Base-by-base conservation (phyloP, 2,797 vertebrate species). In the Pelodytes ibericus region DNA sequence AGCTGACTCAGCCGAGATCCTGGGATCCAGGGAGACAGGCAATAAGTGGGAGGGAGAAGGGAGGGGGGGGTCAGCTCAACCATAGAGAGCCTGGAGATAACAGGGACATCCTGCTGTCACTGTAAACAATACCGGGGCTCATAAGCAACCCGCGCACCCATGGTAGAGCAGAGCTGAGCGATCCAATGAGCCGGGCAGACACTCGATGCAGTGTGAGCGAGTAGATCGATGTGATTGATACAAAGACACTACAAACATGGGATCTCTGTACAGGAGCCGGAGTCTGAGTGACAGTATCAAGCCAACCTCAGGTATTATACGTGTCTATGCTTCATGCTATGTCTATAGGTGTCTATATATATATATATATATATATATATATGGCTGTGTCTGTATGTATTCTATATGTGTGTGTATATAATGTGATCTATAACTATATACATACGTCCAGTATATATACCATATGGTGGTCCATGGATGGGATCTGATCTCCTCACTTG, bases 211-310 rank as follows among this genome's bases (percentile, higher is more conserved):
- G 36, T 9, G 24, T 15, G 8, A 65, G 15, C 26, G 8, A 26
- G 18, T 2, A n/a, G 16, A 27, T 69, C 29, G 27, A 69, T 69
- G 39, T 56, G 66, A 16, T n/a, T 18, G 10, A 3, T 20, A 24
- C 6, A n/a, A n/a, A n/a, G n/a, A n/a, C n/a, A n/a, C n/a, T n/a
- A 36, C 9, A 1, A 8, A 49, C 20, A 56, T 69, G 70, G 63
- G 44, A 18, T 61, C 76, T 4, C 20, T 78, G 30, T 8, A 60
- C 63, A 39, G 76, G 70, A 68, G 76, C 63, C 76, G 76, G 53
- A 78, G 76, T 41, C 70, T 78, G 3, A 72, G 76, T 29, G 76
- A 78, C 24, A 51, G 71, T 25, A 41, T 56, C n/a, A 61, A 39
- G 7, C 51, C 51, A 7, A 2, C 41, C 2, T 20, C 75, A 63